phyloP scores from a whole-genome alignment of 2,797 vertebrate species.

The Premnoplex brunnescens region DNA sequence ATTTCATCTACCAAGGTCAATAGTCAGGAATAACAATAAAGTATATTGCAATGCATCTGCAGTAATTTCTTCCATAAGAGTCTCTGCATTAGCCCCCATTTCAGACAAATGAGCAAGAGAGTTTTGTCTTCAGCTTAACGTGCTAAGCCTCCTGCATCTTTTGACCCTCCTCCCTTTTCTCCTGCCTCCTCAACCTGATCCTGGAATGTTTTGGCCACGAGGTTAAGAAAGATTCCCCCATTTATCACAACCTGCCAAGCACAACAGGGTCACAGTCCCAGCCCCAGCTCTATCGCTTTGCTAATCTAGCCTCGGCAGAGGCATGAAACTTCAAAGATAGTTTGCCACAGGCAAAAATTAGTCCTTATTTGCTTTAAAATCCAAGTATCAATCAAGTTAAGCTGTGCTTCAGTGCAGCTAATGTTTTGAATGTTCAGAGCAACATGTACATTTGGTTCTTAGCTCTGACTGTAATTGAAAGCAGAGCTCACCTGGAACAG shows the following conservation, averaged over 20 bases:
- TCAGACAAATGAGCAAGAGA: slow-evolving; percentile 20
- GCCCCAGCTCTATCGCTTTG: slow-evolving; percentile 49
- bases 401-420: slow-evolving; percentile 18
- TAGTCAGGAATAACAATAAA: background rate
- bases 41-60: background rate
- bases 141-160: slow-evolving; percentile 6
- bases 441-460: background rate
- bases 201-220: slow-evolving; percentile 74
- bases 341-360: slow-evolving; percentile 71
- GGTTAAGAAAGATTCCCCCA: slow-evolving; percentile 75
- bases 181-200: slow-evolving; percentile 25
- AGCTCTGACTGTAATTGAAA: slow-evolving; percentile 16
- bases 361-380: slow-evolving; percentile 69
- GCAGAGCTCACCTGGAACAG: slow-evolving; percentile 17
- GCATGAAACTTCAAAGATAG: slow-evolving; percentile 73
- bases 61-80: background rate
- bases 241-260: slow-evolving; percentile 77
- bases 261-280: slow-evolving; percentile 69
- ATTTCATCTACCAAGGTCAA: background rate
- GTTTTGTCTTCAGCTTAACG: background rate
- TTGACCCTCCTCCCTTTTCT: background rate
- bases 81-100: background rate
- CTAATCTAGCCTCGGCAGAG: slow-evolving; percentile 62
- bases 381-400: slow-evolving; percentile 68
- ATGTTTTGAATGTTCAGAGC: background rate